phyloP scores from a whole-genome alignment of 2,797 vertebrate species.

The Poeciliopsis gracilis region DNA sequence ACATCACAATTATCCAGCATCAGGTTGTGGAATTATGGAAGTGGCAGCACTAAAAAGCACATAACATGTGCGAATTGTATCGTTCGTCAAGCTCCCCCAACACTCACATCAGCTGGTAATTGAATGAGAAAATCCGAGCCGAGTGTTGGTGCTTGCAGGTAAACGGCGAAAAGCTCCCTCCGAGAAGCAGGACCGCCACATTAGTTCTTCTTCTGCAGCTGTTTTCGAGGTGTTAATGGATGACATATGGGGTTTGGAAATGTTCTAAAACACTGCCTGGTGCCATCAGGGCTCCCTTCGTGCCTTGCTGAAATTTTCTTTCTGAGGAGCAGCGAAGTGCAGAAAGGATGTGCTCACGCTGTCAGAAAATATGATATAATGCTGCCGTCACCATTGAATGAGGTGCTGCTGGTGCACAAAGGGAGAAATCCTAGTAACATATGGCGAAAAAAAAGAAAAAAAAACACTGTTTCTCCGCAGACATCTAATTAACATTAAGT shows the following conservation, averaged over 20 bases:
- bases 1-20: not conserved
- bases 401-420: conserved; percentile 31
- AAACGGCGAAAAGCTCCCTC: not conserved
- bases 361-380: conserved; percentile 38
- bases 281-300: conserved; percentile 24
- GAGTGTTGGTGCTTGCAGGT: not conserved
- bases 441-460: conserved; percentile 56
- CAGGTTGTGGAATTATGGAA: not conserved
- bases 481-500: conserved; percentile 62
- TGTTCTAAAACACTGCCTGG: conserved; percentile 44
- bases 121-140: not conserved
- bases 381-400: conserved; percentile 33
- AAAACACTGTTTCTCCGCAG: conserved; percentile 48
- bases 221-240: conserved; percentile 55
- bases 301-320: conserved; percentile 53
- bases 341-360: conserved; percentile 32
- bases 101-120: not conserved
- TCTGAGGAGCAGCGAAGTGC: conserved; percentile 47
- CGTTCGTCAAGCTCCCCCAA: not conserved
- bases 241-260: conserved; percentile 43
- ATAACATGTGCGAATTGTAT: not conserved
- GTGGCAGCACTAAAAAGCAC: not conserved
- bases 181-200: conserved; percentile 15
- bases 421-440: conserved; percentile 54
- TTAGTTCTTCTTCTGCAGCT: conserved; percentile 29